phyloP scores from a whole-genome alignment of 2,113 vertebrate genomes.

The Chrysochloris asiatica region DNA sequence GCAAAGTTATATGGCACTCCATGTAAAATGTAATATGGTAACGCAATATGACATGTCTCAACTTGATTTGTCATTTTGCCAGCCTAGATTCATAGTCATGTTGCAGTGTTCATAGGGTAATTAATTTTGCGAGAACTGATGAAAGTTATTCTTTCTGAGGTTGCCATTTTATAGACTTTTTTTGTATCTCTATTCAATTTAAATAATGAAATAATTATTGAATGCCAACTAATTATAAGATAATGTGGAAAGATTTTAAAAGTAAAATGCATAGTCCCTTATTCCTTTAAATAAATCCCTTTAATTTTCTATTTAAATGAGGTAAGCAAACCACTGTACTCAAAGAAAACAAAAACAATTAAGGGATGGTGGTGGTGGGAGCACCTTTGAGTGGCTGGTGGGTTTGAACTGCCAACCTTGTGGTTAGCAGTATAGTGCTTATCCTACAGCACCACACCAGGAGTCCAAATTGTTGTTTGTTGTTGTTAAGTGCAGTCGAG shows the following conservation, averaged over 20 bases:
- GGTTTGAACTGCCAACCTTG: too few species aligned
- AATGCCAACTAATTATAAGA: constrained; percentile 15
- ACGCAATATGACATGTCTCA: background rate
- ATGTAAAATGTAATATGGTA: background rate
- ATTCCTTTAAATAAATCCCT: too few species aligned
- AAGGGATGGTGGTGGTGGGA: too few species aligned
- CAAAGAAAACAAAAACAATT: constrained; percentile 51
- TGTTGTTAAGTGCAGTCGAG: too few species aligned
- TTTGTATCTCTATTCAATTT: constrained; percentile 45
- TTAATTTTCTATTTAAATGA: constrained; percentile 51
- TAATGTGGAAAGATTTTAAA: constrained; percentile 37
- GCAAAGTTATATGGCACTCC: constrained; percentile 5
- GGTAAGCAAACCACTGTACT: background rate
- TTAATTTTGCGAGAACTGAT: constrained; percentile 26
- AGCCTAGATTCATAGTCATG: constrained; percentile 5
- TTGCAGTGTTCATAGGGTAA: constrained; percentile 8
- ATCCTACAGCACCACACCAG: too few species aligned
- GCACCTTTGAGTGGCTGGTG: too few species aligned
- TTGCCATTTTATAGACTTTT: constrained; percentile 26
- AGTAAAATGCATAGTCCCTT: constrained; percentile 8
- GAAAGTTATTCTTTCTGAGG: constrained; percentile 25
- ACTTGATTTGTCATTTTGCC: constrained; percentile 6
- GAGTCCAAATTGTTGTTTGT: too few species aligned
- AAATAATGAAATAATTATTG: constrained; percentile 38
- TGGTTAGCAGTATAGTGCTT: too few species aligned